Base-by-base conservation (phyloP, 2,888 invertebrate genomes). In the Andrena flavipes region DNA sequence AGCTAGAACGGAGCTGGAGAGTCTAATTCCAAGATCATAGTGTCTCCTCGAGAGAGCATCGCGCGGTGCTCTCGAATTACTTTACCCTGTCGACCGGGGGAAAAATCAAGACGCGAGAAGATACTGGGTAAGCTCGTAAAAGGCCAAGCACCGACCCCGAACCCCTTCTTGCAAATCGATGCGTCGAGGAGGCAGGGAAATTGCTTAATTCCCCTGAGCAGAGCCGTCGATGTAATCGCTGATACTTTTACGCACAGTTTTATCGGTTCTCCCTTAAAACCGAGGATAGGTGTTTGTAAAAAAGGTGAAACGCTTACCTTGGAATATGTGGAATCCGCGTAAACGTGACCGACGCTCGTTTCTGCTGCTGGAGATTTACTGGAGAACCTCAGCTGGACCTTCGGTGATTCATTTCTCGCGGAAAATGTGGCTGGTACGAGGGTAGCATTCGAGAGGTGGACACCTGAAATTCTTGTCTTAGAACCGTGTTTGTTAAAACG, bases 341-440 rank as follows among this genome's bases (percentile, higher is more conserved):
- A 59, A 76, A 79, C 70, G 76, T 70, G 69, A 59, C 49, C 64
- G 7, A 68, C 13, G 63, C 42, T 23, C 13, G n/a, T 42, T 26
- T 16, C 13, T n/a, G 42, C n/a, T 29, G 30, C 29, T 10, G 7
- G 54, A 42, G 76, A 69, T 76, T 76, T 79, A 76, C 49, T 30
- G 51, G 54, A 29, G 54, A 49, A 69, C 69, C 69, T 29, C 76
- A 69, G 76, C 76, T 76, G 69, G 59, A 69, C 56, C 64, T 23
- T 23, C 23, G 26, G 56, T 26, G 29, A 69, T 76, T 76, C 69
- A 63, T 69, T 59, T 56, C 56, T 54, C 16, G 42, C 16, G 64
- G 59, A 51, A 80, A 76, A 69, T 64, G 59, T 76, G 26, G 59
- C 48, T 42, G 23, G 64, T 30, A 76, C 76, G 69, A 65, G 76